phyloP scores from a whole-genome alignment of 1,140 invertebrate genomes.

The Stenopsyche tienmushanensis region DNA sequence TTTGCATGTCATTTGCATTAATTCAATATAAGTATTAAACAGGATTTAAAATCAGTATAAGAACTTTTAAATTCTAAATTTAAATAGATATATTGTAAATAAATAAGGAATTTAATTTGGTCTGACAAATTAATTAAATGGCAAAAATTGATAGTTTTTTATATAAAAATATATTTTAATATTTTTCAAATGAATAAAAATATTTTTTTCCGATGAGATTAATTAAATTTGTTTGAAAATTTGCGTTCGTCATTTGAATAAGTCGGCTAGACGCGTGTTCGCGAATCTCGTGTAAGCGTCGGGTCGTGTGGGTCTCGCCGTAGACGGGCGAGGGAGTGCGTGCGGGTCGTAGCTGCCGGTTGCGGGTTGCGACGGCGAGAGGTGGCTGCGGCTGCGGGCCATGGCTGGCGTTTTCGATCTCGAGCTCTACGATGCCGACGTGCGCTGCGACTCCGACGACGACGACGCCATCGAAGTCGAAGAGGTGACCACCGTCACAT shows the following conservation, averaged over 20 bases:
- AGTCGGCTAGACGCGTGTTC: background rate
- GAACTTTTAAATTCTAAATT: too few species aligned
- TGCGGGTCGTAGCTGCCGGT: background rate
- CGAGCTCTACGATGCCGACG: slow-evolving; percentile 75
- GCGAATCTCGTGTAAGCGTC: background rate
- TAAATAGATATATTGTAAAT: too few species aligned
- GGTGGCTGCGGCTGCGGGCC: slow-evolving; percentile 34
- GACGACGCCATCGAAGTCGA: slow-evolving; percentile 84
- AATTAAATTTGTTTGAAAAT: background rate
- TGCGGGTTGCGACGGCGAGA: background rate
- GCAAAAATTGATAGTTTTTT: too few species aligned
- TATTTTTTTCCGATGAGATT: background rate
- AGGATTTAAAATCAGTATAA: too few species aligned
- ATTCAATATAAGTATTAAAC: too few species aligned
- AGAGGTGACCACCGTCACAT: slow-evolving; percentile 60
- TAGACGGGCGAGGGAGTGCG: background rate
- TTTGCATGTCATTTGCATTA: too few species aligned
- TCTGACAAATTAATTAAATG: too few species aligned
- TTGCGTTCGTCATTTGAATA: background rate
- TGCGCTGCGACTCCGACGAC: slow-evolving; percentile 66
- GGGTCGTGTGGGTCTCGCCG: background rate
- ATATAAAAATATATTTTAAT: too few species aligned
- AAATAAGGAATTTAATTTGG: too few species aligned
- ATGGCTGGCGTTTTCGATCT: slow-evolving; percentile 89
- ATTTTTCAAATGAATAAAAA: too few species aligned